Evolutionary conservation across 2,888 invertebrate species (phyloP).

Genomic region (Arrhopalites spinosus): DNA sequence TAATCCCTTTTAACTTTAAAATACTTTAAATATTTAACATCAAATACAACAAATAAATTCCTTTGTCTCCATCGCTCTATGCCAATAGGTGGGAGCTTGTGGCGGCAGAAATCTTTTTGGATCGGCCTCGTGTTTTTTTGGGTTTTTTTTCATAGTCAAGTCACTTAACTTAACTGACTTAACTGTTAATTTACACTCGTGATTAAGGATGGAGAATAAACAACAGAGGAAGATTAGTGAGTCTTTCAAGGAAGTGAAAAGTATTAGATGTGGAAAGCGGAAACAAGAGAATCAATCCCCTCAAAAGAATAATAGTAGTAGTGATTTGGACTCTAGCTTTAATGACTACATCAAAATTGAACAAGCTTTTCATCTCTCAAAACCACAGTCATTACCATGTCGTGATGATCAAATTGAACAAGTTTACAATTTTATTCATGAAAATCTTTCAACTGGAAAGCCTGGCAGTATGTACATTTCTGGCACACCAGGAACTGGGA

Average conservation of each 20-base stretch:
- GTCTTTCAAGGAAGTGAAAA: constrained; percentile 11
- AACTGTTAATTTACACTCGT: too few relatives aligned
- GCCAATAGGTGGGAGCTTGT: too few relatives aligned
- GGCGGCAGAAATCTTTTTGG: too few relatives aligned
- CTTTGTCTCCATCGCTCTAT: too few relatives aligned
- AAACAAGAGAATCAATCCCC: not conserved
- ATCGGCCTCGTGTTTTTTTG: too few relatives aligned
- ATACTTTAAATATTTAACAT: too few relatives aligned
- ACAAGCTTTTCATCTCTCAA: constrained; percentile 63
- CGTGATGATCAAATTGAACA: constrained; percentile 76
- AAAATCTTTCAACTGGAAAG: constrained; percentile 68
- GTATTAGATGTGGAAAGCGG: not conserved
- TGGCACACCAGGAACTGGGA: constrained; percentile 96
- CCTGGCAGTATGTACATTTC: constrained; percentile 90
- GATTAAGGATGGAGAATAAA: too few relatives aligned
- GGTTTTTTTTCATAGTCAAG: too few relatives aligned
- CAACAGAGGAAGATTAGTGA: constrained; percentile 20
- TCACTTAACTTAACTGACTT: too few relatives aligned
- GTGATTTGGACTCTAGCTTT: not conserved
- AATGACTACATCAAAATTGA: constrained; percentile 58
- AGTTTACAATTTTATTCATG: constrained; percentile 71
- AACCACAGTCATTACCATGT: constrained; percentile 68
- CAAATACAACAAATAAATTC: too few relatives aligned
- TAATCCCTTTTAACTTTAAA: not conserved
- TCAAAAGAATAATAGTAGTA: not conserved